phyloP scores from a whole-genome alignment of 2,888 invertebrate genomes.

The Andrena bucephala region DNA sequence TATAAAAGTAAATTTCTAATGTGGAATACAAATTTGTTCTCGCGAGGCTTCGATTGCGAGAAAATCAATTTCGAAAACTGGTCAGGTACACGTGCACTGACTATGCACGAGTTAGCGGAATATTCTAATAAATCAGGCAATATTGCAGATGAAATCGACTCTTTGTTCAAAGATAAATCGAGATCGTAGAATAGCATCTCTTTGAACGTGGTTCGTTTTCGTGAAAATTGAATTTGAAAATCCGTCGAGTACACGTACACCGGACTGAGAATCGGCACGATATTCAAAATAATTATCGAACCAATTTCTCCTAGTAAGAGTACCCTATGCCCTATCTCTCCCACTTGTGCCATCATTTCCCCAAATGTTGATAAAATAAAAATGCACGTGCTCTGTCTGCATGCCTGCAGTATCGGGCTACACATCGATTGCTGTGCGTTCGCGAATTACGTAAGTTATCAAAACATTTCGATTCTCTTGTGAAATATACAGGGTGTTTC shows the following conservation, averaged over 20 bases:
- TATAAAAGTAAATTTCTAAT: not conserved
- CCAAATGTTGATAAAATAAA: conserved; percentile 3
- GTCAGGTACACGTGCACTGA: conserved; percentile 1
- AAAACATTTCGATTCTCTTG: conserved; percentile 22
- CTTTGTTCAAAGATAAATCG: too few relatives aligned
- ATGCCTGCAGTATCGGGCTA: not conserved
- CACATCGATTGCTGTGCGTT: conserved; percentile 39
- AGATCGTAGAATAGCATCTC: too few relatives aligned
- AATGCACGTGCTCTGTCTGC: not conserved
- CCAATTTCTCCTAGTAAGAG: too few relatives aligned
- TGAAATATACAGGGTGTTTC: too few relatives aligned
- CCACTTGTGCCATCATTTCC: conserved; percentile 14
- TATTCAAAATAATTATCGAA: too few relatives aligned
- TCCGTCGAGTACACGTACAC: too few relatives aligned
- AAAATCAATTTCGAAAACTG: conserved; percentile 2
- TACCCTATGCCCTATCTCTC: not conserved
- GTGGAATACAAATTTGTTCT: not conserved
- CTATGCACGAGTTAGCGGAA: too few relatives aligned
- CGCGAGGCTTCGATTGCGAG: not conserved
- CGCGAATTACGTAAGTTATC: conserved; percentile 68
- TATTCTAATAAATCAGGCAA: too few relatives aligned
- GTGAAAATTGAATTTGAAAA: too few relatives aligned
- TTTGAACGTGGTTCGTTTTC: too few relatives aligned
- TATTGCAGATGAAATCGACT: too few relatives aligned
- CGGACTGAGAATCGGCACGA: too few relatives aligned